These are phyloP conservation scores for Leptatherina wallacei DNA, from an alignment of 2,797 vertebrate species.

Conservation along the genomic window DNA sequence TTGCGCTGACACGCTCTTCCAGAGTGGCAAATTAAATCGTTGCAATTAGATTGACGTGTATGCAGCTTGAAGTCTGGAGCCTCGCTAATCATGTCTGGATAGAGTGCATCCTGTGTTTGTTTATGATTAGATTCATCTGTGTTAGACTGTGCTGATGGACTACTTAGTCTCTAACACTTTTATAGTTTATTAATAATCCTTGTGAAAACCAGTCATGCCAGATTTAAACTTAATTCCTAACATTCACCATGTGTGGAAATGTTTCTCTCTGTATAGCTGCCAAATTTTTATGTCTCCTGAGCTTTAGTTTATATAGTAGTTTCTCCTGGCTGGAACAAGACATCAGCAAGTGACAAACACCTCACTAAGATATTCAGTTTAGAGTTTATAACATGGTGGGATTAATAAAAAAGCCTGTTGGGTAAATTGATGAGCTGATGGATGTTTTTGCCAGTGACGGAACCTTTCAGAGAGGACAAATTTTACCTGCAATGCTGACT, in stretches of 20 bases:
- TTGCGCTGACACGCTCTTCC: slow-evolving; percentile 65
- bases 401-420: not conserved
- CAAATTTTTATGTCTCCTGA: not conserved
- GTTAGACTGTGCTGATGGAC: slow-evolving; percentile 40
- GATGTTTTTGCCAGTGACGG: not conserved
- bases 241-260: not conserved
- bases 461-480: too few species aligned
- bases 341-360: not conserved
- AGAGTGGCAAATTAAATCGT: slow-evolving; percentile 74
- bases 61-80: slow-evolving; percentile 42
- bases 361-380: not conserved
- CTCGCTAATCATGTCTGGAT: slow-evolving; percentile 56
- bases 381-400: not conserved
- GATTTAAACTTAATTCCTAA: slow-evolving; percentile 12
- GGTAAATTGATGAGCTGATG: not conserved
- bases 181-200: slow-evolving; percentile 26
- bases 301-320: not conserved
- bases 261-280: not conserved
- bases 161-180: slow-evolving; percentile 31
- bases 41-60: slow-evolving; percentile 70
- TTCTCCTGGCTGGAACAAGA: not conserved
- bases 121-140: slow-evolving; percentile 53
- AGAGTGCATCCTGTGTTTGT: slow-evolving; percentile 48
- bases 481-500: too few species aligned
- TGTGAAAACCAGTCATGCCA: slow-evolving; percentile 4